Percentiles rank a stretch among this genome's conserved stretches.
Conservation (phyloP, 2,113 vertebrate genomes). For the Phrynocephalus versicolor region DNA sequence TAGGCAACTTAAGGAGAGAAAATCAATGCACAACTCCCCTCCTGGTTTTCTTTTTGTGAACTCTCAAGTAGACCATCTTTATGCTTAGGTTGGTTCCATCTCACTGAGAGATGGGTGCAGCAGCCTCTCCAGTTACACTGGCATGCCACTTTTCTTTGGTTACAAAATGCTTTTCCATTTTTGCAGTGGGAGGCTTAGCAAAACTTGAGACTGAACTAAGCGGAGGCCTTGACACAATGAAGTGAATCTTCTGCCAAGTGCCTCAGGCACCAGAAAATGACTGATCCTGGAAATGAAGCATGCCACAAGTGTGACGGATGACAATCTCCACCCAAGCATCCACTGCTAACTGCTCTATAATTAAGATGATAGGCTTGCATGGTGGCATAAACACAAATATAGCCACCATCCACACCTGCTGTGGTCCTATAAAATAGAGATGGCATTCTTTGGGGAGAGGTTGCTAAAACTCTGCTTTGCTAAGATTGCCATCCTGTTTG, state of each 20-base stretch:
- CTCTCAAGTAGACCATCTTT: neutral
- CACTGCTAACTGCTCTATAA: neutral
- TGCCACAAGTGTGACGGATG: neutral
- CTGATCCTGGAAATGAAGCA: neutral
- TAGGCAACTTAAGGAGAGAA: neutral
- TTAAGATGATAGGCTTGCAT: neutral
- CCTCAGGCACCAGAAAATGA: slow-evolving; percentile 24
- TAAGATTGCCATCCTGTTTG: neutral
- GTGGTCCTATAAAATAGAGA: neutral
- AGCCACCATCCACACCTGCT: neutral
- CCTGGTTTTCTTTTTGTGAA: neutral
- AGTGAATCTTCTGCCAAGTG: neutral
- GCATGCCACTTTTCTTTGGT: neutral
- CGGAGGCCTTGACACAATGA: neutral
- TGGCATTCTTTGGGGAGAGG: slow-evolving; percentile 9
- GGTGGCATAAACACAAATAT: neutral
- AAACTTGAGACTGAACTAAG: neutral
- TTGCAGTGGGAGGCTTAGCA: neutral
- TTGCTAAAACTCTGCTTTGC: neutral
- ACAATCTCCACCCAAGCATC: slow-evolving; percentile 5
- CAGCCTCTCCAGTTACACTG: neutral
- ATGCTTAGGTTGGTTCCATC: neutral
- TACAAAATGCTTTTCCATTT: neutral
- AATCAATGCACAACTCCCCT: neutral
- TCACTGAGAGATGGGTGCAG: neutral